phyloP scores from a whole-genome alignment of 2,888 invertebrate genomes.

The Melolontha melolontha region DNA sequence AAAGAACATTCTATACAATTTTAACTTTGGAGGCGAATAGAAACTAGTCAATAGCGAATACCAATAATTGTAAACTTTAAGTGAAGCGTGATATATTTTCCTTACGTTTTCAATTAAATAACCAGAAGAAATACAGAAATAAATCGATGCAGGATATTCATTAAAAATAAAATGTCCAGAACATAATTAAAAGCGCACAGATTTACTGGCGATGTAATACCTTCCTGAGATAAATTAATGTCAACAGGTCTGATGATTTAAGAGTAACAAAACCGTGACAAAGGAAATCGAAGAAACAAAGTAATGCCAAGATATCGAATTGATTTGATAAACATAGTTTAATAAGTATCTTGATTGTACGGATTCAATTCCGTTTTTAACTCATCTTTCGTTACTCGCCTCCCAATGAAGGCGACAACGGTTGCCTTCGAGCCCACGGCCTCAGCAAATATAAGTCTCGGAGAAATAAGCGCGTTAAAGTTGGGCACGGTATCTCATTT shows the following conservation, averaged over 20 bases:
- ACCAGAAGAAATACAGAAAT: too few species aligned
- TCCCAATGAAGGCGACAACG: not conserved
- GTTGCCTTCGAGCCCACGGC: not conserved
- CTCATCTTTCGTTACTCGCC: not conserved
- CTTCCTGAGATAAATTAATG: too few species aligned
- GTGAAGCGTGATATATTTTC: too few species aligned
- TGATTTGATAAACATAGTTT: conserved; percentile 11
- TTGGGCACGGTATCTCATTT: conserved; percentile 44
- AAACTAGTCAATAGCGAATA: too few species aligned
- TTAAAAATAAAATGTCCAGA: too few species aligned
- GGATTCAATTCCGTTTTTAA: conserved; percentile 1
- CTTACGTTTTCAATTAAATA: too few species aligned
- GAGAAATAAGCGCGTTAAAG: conserved; percentile 36
- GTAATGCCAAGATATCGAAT: conserved; percentile 5
- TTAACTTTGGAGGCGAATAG: too few species aligned
- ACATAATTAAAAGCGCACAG: too few species aligned
- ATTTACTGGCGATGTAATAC: too few species aligned
- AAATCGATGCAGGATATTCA: too few species aligned
- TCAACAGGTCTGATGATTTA: not conserved
- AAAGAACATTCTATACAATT: too few species aligned
- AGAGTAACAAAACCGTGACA: not conserved
- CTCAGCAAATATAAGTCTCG: not conserved
- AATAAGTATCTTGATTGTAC: conserved; percentile 2
- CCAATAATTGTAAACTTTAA: too few species aligned
- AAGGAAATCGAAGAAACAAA: not conserved